Conservation (phyloP, 1,140 invertebrate genomes). For the Metopolophium dirhodum region DNA sequence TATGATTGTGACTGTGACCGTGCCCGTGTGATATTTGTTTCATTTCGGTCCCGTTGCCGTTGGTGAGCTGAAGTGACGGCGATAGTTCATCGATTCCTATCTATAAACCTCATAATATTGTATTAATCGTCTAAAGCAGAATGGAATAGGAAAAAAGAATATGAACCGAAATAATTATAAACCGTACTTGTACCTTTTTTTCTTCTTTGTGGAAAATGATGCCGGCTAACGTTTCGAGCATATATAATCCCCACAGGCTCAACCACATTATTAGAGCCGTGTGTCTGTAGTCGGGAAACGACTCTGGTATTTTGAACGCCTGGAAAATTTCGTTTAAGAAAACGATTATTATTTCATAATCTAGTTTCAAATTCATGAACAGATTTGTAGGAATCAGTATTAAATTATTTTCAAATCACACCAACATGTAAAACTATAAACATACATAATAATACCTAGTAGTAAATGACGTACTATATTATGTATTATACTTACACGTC, state of each 20-base stretch:
- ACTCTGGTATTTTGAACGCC: slow-evolving; percentile 43
- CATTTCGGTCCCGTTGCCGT: slow-evolving; percentile 12
- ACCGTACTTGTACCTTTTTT: slow-evolving; percentile 14
- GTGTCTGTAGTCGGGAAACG: background rate
- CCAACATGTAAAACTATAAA: background rate
- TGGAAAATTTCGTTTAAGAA: background rate
- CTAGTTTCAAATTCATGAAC: background rate
- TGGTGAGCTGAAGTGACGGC: background rate
- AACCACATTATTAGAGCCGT: slow-evolving; percentile 48
- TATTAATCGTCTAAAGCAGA: background rate
- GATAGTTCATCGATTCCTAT: slow-evolving; percentile 4
- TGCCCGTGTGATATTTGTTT: slow-evolving; percentile 39
- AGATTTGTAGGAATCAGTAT: too few species aligned
- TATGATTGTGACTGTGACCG: slow-evolving; percentile 42
- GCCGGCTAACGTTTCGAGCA: slow-evolving; percentile 11
- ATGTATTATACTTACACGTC: background rate
- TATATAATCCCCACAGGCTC: slow-evolving; percentile 40
- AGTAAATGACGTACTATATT: background rate
- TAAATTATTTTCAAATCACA: background rate
- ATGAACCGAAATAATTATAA: background rate
- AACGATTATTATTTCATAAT: background rate
- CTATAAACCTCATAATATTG: slow-evolving; percentile 30
- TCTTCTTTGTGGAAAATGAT: slow-evolving; percentile 38
- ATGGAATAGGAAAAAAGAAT: background rate
- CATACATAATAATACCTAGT: background rate